Evolutionary conservation across 2,888 invertebrate genomes (phyloP).

Genomic region (Cancer borealis): DNA sequence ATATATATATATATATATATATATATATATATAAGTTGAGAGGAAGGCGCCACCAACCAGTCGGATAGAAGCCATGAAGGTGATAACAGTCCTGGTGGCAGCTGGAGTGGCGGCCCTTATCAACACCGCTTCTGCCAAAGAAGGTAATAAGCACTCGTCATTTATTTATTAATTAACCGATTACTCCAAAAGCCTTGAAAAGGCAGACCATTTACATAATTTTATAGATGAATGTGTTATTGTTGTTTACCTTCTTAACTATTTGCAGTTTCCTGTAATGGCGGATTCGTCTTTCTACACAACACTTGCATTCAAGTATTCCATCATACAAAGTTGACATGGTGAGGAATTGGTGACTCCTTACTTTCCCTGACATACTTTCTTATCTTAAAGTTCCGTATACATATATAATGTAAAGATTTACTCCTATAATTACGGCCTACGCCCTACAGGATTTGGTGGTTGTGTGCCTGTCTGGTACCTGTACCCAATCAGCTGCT

Average conservation of each 20-base stretch:
- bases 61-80: background rate
- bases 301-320: background rate
- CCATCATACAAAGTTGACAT: background rate
- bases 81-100: background rate
- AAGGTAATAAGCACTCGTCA: background rate
- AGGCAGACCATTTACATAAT: background rate
- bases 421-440: no score
- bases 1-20: no score
- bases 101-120: background rate
- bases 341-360: background rate
- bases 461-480: background rate
- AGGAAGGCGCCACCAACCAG: background rate
- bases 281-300: background rate
- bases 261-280: conserved; percentile 15
- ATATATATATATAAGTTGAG: background rate
- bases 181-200: background rate
- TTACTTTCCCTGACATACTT: background rate
- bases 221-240: background rate
- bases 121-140: background rate
- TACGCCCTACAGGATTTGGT: background rate
- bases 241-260: background rate
- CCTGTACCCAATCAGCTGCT: background rate
- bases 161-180: background rate
- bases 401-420: no score
- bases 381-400: no score